Percentiles rank a stretch among this genome's conserved stretches.
Evolutionary conservation across 2,113 vertebrate genomes (phyloP).

Genomic region (Dermatemys mawii): DNA sequence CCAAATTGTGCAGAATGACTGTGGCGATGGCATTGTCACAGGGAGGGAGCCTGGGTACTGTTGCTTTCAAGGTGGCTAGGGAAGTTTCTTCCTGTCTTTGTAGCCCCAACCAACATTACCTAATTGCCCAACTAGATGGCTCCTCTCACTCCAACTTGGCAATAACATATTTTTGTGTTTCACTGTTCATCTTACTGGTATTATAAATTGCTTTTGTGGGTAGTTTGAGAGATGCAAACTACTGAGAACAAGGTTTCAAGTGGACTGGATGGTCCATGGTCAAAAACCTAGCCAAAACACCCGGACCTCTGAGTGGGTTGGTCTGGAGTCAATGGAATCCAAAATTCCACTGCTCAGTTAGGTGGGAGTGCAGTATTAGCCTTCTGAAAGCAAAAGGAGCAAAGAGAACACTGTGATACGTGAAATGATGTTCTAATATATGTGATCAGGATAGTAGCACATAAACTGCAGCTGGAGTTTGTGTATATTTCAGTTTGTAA

Average conservation of each 20-base stretch:
- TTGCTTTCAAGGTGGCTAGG: not conserved
- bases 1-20: not conserved
- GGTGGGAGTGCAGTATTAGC: not conserved
- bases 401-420: accelerated
- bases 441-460: not conserved
- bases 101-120: not conserved
- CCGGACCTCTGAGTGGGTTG: not conserved
- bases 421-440: not conserved
- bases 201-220: not conserved
- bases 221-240: not conserved
- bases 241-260: not conserved
- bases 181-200: not conserved
- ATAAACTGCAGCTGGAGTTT: not conserved
- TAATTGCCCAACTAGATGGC: not conserved
- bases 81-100: too few relatives aligned
- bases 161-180: not conserved
- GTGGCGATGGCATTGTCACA: not conserved
- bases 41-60: not conserved
- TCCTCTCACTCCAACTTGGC: not conserved
- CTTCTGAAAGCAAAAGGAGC: too few relatives aligned
- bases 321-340: not conserved
- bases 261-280: not conserved
- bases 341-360: not conserved
- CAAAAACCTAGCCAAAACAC: not conserved
- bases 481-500: not conserved